Base-by-base conservation (phyloP, 2,113 vertebrate species). In the Hyaena hyaena region DNA sequence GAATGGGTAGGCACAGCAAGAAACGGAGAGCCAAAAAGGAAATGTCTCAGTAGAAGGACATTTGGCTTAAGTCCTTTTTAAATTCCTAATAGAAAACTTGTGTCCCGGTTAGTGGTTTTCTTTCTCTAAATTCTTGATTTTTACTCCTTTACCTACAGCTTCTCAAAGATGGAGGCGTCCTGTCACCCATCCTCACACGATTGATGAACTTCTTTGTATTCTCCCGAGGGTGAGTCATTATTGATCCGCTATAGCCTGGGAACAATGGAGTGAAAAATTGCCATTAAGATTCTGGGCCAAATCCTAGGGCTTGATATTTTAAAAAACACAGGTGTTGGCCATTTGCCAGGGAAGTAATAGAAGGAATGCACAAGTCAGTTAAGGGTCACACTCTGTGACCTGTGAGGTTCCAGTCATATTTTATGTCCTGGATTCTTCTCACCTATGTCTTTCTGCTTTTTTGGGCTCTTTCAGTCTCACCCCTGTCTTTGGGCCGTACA, bases 401-500 rank as follows among this genome's bases (percentile, higher is more conserved):
- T 58, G 61, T 45, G 69, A 90, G 73, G 74, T 35, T 84, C 61
- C 39, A 53, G 23, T 79, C 55, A 71, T 50, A 39, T 21, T 80
- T 87, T 69, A 84, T 63, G 82, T 87, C 66, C 71, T 10, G 24
- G 92, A 31, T 85, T 88, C 58, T 83, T 31, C 71, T 84, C 61
- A 90, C 79, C 80, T 80, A 68, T 28, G 69, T 4, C 84, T 90
- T 55, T 65, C 94, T 82, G 23, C 53, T n/a, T 58, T 82, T 80
- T n/a, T 48, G 3, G 61, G 24, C 53, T 94, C 63, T 90, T 92
- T 26, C 96, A 99, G 99, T 68, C 99, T 99, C 0, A 98, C 99
- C 2, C 99, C 99, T 0, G 99, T 99, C 79, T 99, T 99, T 0
- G 99, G 99, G 53, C 99, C 99, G 0, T 99, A 99, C 98, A 99